Base-by-base conservation (phyloP, 2,888 invertebrate genomes). In the Xylota sylvarum region DNA sequence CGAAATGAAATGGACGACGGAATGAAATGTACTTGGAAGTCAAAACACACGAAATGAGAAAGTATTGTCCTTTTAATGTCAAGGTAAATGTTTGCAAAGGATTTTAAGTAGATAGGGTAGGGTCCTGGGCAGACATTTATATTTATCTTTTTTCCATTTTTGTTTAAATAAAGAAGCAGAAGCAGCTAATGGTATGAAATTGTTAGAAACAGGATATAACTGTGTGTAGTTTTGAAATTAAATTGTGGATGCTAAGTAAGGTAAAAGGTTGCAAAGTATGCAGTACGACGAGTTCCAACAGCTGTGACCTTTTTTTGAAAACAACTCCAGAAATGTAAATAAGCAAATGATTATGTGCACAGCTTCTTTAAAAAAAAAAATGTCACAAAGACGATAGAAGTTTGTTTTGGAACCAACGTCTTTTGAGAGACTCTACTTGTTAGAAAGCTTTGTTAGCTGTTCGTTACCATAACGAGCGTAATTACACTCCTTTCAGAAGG, bases 81-180 rank as follows among this genome's bases (percentile, higher is more conserved):
- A 64, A 48, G 64, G 48, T 65, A 65, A 65, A 65, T 65, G 35
- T 50, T 50, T 65, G 19, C 19, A 4, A 50, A 50, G 32, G 35
- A 23, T 35, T 48, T 32, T 35, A 12, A 9, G 4, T 9, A n/a
- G 1, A 35, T 19, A 19, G 3, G 19, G 46, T 19, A 19, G 3
- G 19, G 46, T 32, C 30, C 35, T 48, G 32, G 10, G 10, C 30
- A 46, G 46, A 46, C 27, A 27, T 30, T 64, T n/a, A 1, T 48
- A 64, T 64, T 64, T 48, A 43, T 43, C 14, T 43, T 6, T 5
- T 10, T 43, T 43, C 6, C 14, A 43, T 43, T 23, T n/a, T 43
- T 43, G 43, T 12, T 43, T 6, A 6, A 43, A 14, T 6, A 43
- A 43, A 43, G 43, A 1, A 43, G 1, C 43, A 43, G 43, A 1